Base-by-base conservation (phyloP, 2,888 invertebrate species). In the Pseudococcus viburni region DNA sequence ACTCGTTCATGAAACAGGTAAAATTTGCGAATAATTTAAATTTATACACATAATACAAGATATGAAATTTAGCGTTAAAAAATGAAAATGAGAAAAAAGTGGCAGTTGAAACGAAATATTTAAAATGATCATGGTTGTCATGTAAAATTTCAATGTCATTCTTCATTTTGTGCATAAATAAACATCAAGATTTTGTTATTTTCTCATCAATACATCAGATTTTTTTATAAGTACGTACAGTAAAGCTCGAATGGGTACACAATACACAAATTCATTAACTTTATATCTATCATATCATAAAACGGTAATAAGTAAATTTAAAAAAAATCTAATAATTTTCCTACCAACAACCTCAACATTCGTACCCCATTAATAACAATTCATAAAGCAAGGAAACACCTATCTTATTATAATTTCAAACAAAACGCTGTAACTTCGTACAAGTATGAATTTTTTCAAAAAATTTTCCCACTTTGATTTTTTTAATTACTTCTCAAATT, bases 41-140 rank as follows among this genome's bases (percentile, higher is more conserved):
- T 42, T 19, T 15, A 15, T 26, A 80, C 42, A 39, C 15, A 12
- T 80, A 73, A 73, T 33, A 33, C 33, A 73, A 73, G 15, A 83
- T 46, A 83, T 19, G 17, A 64, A 64, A 64, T 64, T 19, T 7
- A 64, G 64, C 22, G 22, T 64, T 64, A 64, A 64, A 64, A 64
- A n/a, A 64, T 19, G 9, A 83, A 83, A 22, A 83, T n/a, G 22
- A n/a, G 17, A 83, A 33, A 83, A 83, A 42, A 46, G 46, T 83
- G 42, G 46, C 80, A 83, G 80, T 83, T 46, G 19, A 46, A 46
- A 46, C 22, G 46, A 46, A 46, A 42, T 46, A 33, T 19, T 83
- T 19, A 46, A 19, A 83, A 46, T 64, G 3, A 7, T n/a, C n/a
- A 26, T 68, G 0, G 26, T 68, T 33, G 19, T 46, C 39, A 83